Evolutionary conservation across 1,140 invertebrate species (phyloP), one percentile per base, ranked within the genome.

Genomic region (Cyclina sinensis): DNA sequence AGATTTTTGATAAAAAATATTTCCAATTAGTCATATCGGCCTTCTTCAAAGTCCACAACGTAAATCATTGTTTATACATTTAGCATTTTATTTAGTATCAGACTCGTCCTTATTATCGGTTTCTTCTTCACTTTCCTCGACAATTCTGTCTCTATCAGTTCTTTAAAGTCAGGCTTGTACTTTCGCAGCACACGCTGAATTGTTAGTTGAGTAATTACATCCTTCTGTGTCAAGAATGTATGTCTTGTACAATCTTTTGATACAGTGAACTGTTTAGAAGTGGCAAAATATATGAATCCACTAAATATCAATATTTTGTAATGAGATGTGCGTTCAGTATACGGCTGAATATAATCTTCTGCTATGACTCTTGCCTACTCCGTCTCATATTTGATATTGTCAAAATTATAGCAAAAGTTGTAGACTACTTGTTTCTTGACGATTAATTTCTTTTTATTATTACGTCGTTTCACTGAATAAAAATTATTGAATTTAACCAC

Each of bases 261-360:
- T 74, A 37, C 30, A 74, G 35, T 39, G 24, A 24, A 43, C 70
- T 74, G 37, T 74, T 35, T 35, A 14, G 21, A 46, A 74, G 70
- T 46, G 70, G 70, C 16, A 74, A 21, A 74, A 74, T 74, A 74
- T 37, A 74, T 7, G 21, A 24, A 54, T 79, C 76, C 21, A 79
- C 7, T 21, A 79, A 57, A 24, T n/a, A 30, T 3, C 7, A 3
- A 21, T 79, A 54, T 30, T 54, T 79, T 30, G 37, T 35, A 7
- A 79, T 16, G 37, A 79, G n/a, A 79, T n/a, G 14, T 24, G 18
- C 43, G 37, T 79, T 79, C 76, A 24, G 51, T 57, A 54, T 79
- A 54, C 16, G 76, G 76, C 43, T 57, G 76, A 46, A 79, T 51
- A 32, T 46, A n/a, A 27, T 74, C 70, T 43, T 74, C 70, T 9